phyloP scores from a whole-genome alignment of 2,797 vertebrate genomes.

The Carcharodon carcharias region DNA sequence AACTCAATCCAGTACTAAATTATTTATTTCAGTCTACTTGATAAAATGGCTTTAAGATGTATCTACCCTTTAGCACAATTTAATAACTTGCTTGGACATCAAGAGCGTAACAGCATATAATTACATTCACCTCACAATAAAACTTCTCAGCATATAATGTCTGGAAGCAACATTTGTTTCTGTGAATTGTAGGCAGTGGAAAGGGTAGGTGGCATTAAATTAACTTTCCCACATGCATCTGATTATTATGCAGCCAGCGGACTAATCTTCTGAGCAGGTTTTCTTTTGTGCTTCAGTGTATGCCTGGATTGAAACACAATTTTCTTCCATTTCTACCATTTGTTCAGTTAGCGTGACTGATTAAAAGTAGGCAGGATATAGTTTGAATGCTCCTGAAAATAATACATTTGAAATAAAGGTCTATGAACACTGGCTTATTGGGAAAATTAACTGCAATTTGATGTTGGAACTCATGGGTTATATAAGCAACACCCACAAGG shows the following conservation, averaged over 20 bases:
- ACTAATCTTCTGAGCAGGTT: neutral
- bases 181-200: neutral
- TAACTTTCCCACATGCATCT: neutral
- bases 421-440: neutral
- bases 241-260: neutral
- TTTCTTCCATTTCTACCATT: neutral
- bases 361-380: neutral
- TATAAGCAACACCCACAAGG: neutral
- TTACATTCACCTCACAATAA: constrained; percentile 31
- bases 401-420: neutral
- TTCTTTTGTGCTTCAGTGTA: neutral
- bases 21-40: constrained; percentile 22
- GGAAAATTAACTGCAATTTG: neutral
- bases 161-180: neutral
- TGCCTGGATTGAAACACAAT: neutral
- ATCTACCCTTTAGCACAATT: neutral
- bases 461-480: neutral
- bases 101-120: constrained; percentile 1
- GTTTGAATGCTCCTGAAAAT: neutral
- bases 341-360: neutral
- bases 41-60: constrained; percentile 24
- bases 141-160: neutral
- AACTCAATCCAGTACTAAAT: constrained; percentile 19
- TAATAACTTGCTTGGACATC: constrained; percentile 32
- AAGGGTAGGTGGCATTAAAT: neutral